phyloP scores from a whole-genome alignment of 30 jellyfish, hydroid and myxozoan genomes.

The Pseudorhiza aurosa region DNA sequence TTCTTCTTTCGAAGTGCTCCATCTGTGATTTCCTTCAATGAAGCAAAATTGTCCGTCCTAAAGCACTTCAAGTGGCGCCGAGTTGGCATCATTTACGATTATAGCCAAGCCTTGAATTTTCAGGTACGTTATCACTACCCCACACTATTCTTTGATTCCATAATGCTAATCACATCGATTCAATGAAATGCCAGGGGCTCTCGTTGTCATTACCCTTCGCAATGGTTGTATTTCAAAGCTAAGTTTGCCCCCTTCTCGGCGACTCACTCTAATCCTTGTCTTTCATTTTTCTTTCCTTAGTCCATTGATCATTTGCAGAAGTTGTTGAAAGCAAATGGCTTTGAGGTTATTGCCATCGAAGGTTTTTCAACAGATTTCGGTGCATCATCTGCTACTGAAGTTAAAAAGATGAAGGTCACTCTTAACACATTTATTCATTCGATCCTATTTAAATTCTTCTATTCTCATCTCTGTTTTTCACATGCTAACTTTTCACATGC shows the following conservation, averaged over 20 bases:
- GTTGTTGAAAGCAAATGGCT: conserved; percentile 24
- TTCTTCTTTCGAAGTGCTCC: conserved; percentile 82
- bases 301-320: conserved; percentile 67
- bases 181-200: too few species aligned
- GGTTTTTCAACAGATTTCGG: conserved; percentile 78
- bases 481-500: too few species aligned
- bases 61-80: conserved; percentile 80
- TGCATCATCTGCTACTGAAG: conserved; percentile 41
- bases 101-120: conserved; percentile 45
- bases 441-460: too few species aligned
- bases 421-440: background rate
- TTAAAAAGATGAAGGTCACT: conserved; percentile 61
- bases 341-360: conserved; percentile 73
- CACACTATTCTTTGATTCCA: background rate
- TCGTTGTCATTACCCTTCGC: too few species aligned
- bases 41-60: conserved; percentile 67
- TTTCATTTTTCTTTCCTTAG: conserved; percentile 27
- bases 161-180: background rate
- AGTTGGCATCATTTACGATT: conserved; percentile 82
- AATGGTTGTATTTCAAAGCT: too few species aligned
- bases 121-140: conserved; percentile 47
- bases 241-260: background rate
- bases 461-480: too few species aligned
- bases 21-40: conserved; percentile 65
- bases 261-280: background rate